Base-by-base conservation (phyloP, 2,888 invertebrate species). In the Cancer borealis region DNA sequence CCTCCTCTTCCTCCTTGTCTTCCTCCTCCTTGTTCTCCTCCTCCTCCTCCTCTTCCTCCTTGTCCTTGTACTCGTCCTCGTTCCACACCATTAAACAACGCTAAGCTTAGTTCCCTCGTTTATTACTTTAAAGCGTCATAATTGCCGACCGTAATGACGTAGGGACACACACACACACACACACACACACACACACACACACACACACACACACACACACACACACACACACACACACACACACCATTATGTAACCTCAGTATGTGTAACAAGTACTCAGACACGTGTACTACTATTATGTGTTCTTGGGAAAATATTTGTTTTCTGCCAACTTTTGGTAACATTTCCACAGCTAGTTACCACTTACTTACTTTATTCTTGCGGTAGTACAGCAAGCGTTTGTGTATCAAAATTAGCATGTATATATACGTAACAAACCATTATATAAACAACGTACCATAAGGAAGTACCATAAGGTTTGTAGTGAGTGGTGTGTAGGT, bases 151-250 rank as follows among this genome's bases (percentile, higher is more conserved):
- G 21, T 79, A 79, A 79, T 30, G 26, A 79, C 30, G 26, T 30
- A 79, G 79, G 79, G 73, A n/a, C n/a, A 73, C 73, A 39, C 73
- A n/a, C n/a, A 30, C 14, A 79, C 47, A 84, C 88, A 49, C 88
- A 88, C 88, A 88, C 88, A 88, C 88, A 88, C 88, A 88, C 88
- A 88, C 88, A 88, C 88, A 88, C 88, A 88, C 88, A 88, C 88
- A 47, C 88, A 88, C 88, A 88, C 88, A 88, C 88, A 46, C 88
- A 88, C 88, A 88, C 87, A 21, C 84, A 84, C 84, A 84, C 88
- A 49, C 88, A 88, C 88, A 88, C 88, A 88, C 88, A 88, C 88
- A 88, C 88, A 88, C 88, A 88, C 88, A 88, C 88, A 46, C 88
- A 88, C 88, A 88, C 87, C 14, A 87, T 39, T 26, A 88, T 21